Evolutionary conservation across 2,113 vertebrate species (phyloP).

Genomic region (Microcebus ravelobensis): DNA sequence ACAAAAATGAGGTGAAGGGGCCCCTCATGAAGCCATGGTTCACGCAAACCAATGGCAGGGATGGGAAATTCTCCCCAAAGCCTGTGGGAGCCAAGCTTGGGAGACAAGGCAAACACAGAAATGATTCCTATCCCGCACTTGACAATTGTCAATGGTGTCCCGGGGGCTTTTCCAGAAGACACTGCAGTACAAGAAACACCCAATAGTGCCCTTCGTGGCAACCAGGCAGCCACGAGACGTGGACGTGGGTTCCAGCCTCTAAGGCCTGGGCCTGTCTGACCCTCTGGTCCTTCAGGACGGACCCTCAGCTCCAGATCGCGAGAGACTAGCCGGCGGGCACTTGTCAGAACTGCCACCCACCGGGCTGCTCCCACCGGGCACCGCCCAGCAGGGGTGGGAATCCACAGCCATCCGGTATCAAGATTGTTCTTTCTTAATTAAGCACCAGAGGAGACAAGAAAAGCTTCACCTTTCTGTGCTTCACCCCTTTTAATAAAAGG

Average conservation of each 20-base stretch:
- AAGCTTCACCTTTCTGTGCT: too few relatives aligned
- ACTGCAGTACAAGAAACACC: neutral
- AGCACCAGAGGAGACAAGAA: too few relatives aligned
- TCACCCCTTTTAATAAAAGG: too few relatives aligned
- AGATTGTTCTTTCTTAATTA: too few relatives aligned
- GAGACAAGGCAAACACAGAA: neutral
- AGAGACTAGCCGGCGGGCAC: accelerated
- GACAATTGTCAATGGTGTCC: neutral
- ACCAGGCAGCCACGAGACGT: neutral
- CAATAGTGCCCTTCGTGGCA: neutral
- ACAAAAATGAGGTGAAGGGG: neutral
- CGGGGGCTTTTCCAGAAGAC: neutral
- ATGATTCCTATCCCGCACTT: too few relatives aligned
- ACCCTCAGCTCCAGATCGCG: neutral
- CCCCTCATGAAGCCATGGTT: neutral
- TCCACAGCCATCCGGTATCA: too few relatives aligned
- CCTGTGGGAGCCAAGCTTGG: neutral
- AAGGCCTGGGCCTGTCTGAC: too few relatives aligned
- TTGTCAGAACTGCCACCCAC: neutral
- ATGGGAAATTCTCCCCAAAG: neutral
- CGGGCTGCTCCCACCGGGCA: too few relatives aligned
- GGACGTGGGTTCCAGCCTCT: neutral
- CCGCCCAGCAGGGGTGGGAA: neutral
- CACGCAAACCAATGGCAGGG: neutral
- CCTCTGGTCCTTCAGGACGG: neutral